Base-by-base conservation (phyloP, 1,140 invertebrate genomes). In the Melanaphis sacchari region DNA sequence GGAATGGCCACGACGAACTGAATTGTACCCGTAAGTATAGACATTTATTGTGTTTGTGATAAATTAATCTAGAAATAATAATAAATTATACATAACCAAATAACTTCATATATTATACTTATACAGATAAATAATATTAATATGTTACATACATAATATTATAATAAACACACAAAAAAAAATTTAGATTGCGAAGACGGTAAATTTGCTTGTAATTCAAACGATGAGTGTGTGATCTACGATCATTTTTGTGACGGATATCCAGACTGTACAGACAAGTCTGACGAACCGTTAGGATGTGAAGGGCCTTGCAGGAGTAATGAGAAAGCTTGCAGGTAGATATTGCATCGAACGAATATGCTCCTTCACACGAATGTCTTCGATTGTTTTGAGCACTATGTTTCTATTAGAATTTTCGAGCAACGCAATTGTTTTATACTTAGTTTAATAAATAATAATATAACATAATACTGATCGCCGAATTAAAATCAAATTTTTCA, bases 1-100 rank as follows among this genome's bases (percentile, higher is more conserved):
- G 97, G 97, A 97, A 98, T 95, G 97, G 97, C 38, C 96, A 96
- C 66, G 97, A 98, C 95, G 97, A 98, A 96, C 95, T 96, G n/a
- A 97, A 97, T 94, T 98, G 97, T 94, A 97, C 97, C 76, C 95
- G 95, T 95, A 96, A 97, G 97, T 95, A 96, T 95, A 84, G 15
- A 26, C 21, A 5, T 49, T 36, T 7, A 4, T 26, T 2, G 15
- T n/a, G 87, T 93, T 49, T 40, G 21, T 54, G 52, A 93, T 24
- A 36, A 46, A 54, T 90, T 88, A 49, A 88, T 49, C 41, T 9
- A 18, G 8, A 21, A 2, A 88, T 52, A 88, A 52, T 36, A 52
- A 88, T 36, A 88, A 46, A 49, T n/a, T 43, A 26, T 82, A 21
- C 5, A 81, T 81, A 81, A 18, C 21, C 40, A 81, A 6, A 81